Percentiles rank a stretch among this genome's conserved stretches.
phyloP scores from a whole-genome alignment of 2,888 invertebrate species.

The Ligdia adustata region DNA sequence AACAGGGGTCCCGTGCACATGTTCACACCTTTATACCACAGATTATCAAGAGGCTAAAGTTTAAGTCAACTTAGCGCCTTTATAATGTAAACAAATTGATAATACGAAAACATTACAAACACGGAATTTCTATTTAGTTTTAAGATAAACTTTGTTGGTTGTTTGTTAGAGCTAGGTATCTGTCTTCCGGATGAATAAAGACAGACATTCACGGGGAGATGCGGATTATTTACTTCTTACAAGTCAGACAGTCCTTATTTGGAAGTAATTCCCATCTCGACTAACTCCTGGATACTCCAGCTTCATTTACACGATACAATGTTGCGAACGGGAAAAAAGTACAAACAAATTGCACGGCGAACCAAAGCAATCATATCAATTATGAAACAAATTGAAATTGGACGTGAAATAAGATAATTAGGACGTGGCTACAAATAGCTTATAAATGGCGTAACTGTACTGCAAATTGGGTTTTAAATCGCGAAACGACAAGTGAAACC shows the following conservation, averaged over 20 bases:
- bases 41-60: conserved; percentile 32
- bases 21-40: conserved; percentile 32
- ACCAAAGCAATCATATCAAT: conserved; percentile 8
- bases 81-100: conserved; percentile 30
- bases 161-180: not conserved
- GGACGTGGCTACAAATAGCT: conserved; percentile 3
- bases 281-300: not conserved
- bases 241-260: not conserved
- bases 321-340: conserved; percentile 7
- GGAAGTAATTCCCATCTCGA: not conserved
- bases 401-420: conserved; percentile 10
- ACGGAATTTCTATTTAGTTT: conserved; percentile 10
- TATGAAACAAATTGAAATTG: conserved; percentile 13
- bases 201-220: conserved; percentile 9
- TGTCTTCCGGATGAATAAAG: conserved; percentile 2
- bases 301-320: conserved; percentile 19
- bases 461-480: conserved; percentile 21
- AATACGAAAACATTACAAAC: conserved; percentile 17
- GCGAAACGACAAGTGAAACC: conserved; percentile 18
- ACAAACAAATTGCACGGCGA: conserved; percentile 5
- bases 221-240: conserved; percentile 4
- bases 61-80: conserved; percentile 24
- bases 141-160: not conserved
- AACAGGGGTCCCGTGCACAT: conserved; percentile 29
- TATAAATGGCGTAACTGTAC: not conserved